These are phyloP conservation scores for Oenanthe melanoleuca DNA, from an alignment of 2,113 vertebrate species.

Conservation along the genomic window DNA sequence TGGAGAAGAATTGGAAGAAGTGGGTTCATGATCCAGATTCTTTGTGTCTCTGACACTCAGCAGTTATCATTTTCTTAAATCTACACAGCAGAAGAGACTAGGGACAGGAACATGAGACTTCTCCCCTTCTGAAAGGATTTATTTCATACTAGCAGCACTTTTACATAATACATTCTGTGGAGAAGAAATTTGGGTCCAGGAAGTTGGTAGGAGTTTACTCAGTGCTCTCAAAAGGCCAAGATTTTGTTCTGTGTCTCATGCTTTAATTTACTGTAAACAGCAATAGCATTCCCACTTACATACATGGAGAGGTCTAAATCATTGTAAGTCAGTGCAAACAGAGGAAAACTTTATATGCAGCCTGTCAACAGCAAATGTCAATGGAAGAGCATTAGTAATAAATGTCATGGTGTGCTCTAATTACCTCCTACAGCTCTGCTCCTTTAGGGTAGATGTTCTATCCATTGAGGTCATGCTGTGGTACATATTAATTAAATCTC, in stretches of 20 bases:
- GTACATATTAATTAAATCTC: conserved; percentile 65
- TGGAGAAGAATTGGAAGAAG: background rate
- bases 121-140: background rate
- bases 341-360: conserved; percentile 54
- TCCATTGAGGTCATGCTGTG: conserved; percentile 40
- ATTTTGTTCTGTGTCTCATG: background rate
- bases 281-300: background rate
- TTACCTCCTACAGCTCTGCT: conserved; percentile 50
- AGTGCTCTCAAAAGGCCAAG: background rate
- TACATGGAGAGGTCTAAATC: background rate
- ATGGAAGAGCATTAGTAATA: conserved; percentile 59
- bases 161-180: rapidly evolving
- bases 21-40: background rate
- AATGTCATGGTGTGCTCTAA: conserved; percentile 57
- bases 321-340: conserved; percentile 17
- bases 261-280: conserved; percentile 38
- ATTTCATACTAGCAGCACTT: background rate
- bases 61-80: background rate
- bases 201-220: background rate
- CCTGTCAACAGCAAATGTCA: conserved; percentile 62
- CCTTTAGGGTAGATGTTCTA: conserved; percentile 44
- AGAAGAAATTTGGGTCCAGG: background rate
- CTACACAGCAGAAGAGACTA: background rate
- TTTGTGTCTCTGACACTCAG: background rate
- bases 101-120: background rate